phyloP scores from a whole-genome alignment of 2,113 vertebrate species.

The Myocastor coypus region DNA sequence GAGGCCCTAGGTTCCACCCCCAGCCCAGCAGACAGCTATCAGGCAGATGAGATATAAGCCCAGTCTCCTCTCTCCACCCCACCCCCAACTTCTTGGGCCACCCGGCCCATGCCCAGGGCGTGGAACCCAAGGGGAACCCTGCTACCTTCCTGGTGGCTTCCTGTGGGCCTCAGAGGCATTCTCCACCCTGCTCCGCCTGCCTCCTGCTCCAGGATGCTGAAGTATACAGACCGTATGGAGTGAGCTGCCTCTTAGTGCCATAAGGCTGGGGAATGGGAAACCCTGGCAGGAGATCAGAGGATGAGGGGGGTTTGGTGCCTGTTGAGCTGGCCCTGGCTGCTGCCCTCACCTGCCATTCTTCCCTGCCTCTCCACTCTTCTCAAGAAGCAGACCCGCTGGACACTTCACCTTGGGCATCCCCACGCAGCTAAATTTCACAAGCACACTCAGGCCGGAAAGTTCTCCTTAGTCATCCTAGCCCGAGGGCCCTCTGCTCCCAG shows the following conservation, averaged over 20 bases:
- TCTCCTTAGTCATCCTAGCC: background rate
- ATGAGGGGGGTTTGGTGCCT: background rate
- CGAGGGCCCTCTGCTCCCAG: conserved; percentile 4
- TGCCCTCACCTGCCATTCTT: background rate
- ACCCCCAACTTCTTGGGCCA: background rate
- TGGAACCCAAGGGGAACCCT: background rate
- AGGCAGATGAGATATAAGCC: rapidly evolving
- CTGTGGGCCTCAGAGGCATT: rapidly evolving
- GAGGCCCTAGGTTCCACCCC: background rate
- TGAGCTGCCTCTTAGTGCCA: background rate
- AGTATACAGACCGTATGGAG: rapidly evolving
- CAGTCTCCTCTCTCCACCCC: too few relatives aligned
- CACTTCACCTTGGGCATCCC: background rate
- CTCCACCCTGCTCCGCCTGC: background rate
- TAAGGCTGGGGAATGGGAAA: background rate
- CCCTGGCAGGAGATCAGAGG: background rate
- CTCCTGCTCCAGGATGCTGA: background rate
- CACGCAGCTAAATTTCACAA: background rate
- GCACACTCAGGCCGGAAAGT: too few relatives aligned
- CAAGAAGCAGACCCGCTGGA: background rate
- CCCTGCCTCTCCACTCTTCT: background rate
- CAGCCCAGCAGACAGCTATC: rapidly evolving
- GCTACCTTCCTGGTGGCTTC: background rate
- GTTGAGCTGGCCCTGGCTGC: background rate
- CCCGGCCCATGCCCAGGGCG: background rate